Conservation (phyloP, 2,888 invertebrate genomes). For the Odontocolon sp. region DNA sequence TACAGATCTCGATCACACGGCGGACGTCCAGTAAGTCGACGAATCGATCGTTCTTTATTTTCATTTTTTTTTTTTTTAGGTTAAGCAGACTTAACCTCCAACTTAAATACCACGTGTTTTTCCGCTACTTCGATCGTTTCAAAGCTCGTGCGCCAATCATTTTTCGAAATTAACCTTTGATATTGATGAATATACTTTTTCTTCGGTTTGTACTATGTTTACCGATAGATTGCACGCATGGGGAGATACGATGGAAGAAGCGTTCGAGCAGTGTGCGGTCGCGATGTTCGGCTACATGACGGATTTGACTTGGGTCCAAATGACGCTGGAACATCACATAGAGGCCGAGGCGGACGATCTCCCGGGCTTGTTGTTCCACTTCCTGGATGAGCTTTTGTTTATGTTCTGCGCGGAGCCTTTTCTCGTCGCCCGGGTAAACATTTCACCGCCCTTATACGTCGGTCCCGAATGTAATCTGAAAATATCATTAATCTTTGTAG, state of each 20-base stretch:
- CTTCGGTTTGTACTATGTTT: not conserved
- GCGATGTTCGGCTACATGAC: slow-evolving; percentile 99
- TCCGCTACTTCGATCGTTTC: not conserved
- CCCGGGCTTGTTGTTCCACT: slow-evolving; percentile 93
- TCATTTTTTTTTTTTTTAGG: slow-evolving; percentile 27
- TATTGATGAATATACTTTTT: not conserved
- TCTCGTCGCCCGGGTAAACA: slow-evolving; percentile 86
- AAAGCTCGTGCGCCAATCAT: not conserved
- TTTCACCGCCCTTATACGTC: not conserved
- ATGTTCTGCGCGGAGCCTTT: slow-evolving; percentile 95
- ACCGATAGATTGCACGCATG: slow-evolving; percentile 91
- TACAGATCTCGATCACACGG: slow-evolving; percentile 97
- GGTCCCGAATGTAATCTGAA: not conserved
- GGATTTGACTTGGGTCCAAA: slow-evolving; percentile 91
- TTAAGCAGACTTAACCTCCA: slow-evolving; percentile 51
- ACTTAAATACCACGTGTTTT: not conserved
- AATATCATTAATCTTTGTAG: too few species aligned
- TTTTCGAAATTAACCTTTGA: slow-evolving; percentile 21
- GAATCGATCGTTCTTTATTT: slow-evolving; percentile 81
- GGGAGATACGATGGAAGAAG: slow-evolving; percentile 93
- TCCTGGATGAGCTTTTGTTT: slow-evolving; percentile 96
- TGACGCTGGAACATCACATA: slow-evolving; percentile 89
- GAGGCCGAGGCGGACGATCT: slow-evolving; percentile 95
- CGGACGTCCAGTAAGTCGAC: slow-evolving; percentile 98
- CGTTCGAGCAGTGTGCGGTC: slow-evolving; percentile 96